A percentile compares a stretch with the other conserved stretches of the same genome.
Conservation (phyloP, 2,888 invertebrate species). For the Mylabris sibirica region DNA sequence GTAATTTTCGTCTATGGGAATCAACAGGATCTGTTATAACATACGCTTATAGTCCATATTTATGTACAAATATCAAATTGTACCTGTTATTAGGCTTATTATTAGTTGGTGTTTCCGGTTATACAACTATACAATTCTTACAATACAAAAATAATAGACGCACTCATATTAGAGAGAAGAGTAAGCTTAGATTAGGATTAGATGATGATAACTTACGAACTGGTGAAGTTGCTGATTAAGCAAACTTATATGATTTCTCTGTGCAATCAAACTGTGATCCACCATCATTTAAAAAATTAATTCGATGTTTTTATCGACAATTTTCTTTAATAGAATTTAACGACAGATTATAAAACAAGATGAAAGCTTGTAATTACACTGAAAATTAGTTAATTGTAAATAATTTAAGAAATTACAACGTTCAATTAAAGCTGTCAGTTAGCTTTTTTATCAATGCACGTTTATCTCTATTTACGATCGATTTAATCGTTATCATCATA, state of each 20-base stretch:
- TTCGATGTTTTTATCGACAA: no score
- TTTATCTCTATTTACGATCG: no score
- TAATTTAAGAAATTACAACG: no score
- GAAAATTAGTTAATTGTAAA: no score
- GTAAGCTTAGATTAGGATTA: conserved; percentile 55
- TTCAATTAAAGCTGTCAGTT: no score
- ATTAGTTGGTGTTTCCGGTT: conserved; percentile 77
- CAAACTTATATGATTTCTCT: neutral
- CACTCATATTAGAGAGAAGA: conserved; percentile 47
- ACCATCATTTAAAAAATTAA: no score
- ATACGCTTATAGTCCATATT: conserved; percentile 79
- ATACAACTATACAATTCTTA: conserved; percentile 71
- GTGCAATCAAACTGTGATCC: neutral
- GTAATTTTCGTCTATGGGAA: conserved; percentile 93
- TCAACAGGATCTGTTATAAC: conserved; percentile 88
- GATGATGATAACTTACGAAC: conserved; percentile 58
- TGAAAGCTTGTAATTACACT: neutral
- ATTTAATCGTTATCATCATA: neutral
- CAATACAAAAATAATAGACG: conserved; percentile 56
- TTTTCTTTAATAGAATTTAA: neutral
- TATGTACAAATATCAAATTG: conserved; percentile 78
- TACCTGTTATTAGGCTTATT: conserved; percentile 73
- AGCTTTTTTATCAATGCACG: no score
- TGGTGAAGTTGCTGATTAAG: conserved; percentile 52
- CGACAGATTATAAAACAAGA: neutral